Base-by-base conservation (phyloP, 2,888 invertebrate species). In the Melanostoma mellinum region DNA sequence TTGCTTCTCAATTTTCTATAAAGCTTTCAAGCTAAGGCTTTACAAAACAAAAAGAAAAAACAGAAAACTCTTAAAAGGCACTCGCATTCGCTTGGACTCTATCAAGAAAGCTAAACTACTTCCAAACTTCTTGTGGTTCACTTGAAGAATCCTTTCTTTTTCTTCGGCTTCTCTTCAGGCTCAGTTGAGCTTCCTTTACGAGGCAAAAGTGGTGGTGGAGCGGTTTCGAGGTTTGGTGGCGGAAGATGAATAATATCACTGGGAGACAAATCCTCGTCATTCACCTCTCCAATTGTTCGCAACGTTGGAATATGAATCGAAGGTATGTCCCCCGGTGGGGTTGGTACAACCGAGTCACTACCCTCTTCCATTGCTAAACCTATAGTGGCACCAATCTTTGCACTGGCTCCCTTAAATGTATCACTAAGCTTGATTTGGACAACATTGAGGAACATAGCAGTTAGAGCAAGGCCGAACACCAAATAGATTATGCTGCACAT, bases 371-470 rank as follows among this genome's bases (percentile, higher is more conserved):
- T 93, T 77, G 94, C 94, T 55, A 96, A 91, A 3, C 97, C 97
- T 85, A 97, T 96, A 2, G 96, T 96, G 33, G 96, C 96, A 2
- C 97, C 96, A 56, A 97, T 93, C 89, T 97, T 97, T 32, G 95
- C 95, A 88, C 96, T 96, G 0, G 97, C 97, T 86, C 95, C 94
- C 86, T 94, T 94, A 89, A 97, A 97, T 0, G 96, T 96, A 89
- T 96, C 94, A 55, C 96, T 95, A 52, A 94, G 87, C 89, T 94
- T 94, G 53, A 95, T 95, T 92, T 98, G 98, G 0, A 98, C 97
- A 10, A 99, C 98, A 89, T 98, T 98, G 88, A 99, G 97, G 91
- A 97, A 97, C 98, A 99, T 98, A 86, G 98, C 97, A 63, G 98
- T 98, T 30, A 99, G 92, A 0, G 99, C 97, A 78, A 99, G 92